Evolutionary conservation across 2,113 vertebrate species (phyloP).

Genomic region (Silurus asotus): DNA sequence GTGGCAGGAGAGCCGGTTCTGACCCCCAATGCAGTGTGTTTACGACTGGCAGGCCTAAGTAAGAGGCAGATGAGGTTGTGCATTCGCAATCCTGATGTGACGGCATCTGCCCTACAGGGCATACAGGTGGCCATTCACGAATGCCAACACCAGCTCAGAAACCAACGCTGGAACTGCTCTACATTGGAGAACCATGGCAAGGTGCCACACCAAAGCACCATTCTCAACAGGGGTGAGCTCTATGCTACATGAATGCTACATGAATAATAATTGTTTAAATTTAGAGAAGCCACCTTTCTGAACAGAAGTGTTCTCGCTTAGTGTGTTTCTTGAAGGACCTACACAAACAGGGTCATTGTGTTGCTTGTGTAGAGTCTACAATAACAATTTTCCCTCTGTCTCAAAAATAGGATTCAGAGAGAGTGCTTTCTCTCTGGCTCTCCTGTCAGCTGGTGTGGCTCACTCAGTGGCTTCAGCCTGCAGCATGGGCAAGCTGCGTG

Average conservation of each 20-base stretch:
- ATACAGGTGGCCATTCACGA: conserved; percentile 89
- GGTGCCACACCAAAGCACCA: conserved; percentile 82
- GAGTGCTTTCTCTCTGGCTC: conserved; percentile 88
- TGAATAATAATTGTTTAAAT: background rate
- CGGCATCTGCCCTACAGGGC: conserved; percentile 89
- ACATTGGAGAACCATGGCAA: conserved; percentile 80
- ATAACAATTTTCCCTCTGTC: conserved; percentile 6
- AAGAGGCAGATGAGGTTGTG: conserved; percentile 88
- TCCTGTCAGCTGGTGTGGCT: conserved; percentile 89
- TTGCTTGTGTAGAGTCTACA: background rate
- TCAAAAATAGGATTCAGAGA: conserved; percentile 81
- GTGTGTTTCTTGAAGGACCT: background rate
- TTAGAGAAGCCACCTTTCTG: conserved; percentile 21
- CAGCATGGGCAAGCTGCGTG: conserved; percentile 87
- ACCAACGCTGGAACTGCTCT: conserved; percentile 93
- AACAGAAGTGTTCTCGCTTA: background rate
- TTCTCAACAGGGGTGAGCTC: conserved; percentile 84
- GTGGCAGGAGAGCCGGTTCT: conserved; percentile 84
- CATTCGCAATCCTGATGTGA: conserved; percentile 85
- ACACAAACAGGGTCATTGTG: background rate
- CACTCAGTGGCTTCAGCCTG: conserved; percentile 90
- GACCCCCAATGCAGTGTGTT: conserved; percentile 86
- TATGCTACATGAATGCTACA: background rate
- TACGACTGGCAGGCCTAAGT: conserved; percentile 82
- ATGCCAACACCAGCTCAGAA: conserved; percentile 86